These are phyloP conservation scores for Copidosoma floridanum DNA, from an alignment of 1,140 invertebrate species.

Conservation along the genomic window DNA sequence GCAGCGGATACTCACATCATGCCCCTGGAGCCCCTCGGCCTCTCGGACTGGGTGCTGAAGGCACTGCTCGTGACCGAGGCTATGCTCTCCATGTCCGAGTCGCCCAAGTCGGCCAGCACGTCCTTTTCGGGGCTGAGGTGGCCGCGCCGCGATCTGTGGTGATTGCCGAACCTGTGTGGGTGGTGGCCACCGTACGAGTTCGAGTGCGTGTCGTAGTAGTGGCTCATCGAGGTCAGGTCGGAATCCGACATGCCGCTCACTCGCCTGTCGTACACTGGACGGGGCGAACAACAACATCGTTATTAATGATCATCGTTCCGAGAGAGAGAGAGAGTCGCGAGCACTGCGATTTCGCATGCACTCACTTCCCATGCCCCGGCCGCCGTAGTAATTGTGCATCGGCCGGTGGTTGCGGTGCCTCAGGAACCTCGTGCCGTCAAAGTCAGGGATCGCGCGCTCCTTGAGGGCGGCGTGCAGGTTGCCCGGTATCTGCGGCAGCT, in stretches of 20 bases:
- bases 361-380: slow-evolving; percentile 50
- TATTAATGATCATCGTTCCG: no score
- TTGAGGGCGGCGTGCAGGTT: slow-evolving; percentile 65
- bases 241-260: slow-evolving; percentile 80
- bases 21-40: slow-evolving; percentile 71
- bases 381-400: slow-evolving; percentile 64
- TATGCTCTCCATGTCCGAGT: slow-evolving; percentile 88
- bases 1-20: slow-evolving; percentile 62
- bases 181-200: slow-evolving; percentile 61
- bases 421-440: slow-evolving; percentile 77
- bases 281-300: not conserved
- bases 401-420: slow-evolving; percentile 69
- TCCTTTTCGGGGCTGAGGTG: slow-evolving; percentile 70
- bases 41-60: slow-evolving; percentile 88
- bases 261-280: slow-evolving; percentile 71
- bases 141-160: slow-evolving; percentile 55
- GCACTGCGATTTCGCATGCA: not conserved
- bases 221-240: slow-evolving; percentile 64
- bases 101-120: slow-evolving; percentile 68
- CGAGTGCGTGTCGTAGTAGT: slow-evolving; percentile 48
- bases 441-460: slow-evolving; percentile 73
- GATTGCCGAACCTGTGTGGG: slow-evolving; percentile 57
- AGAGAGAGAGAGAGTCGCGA: no score
- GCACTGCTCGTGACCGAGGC: slow-evolving; percentile 84
- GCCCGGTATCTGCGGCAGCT: slow-evolving; percentile 87